Evolutionary conservation across 2,113 vertebrate species (phyloP), one percentile per base, ranked within the genome.

Genomic region (Vulpes lagopus): DNA sequence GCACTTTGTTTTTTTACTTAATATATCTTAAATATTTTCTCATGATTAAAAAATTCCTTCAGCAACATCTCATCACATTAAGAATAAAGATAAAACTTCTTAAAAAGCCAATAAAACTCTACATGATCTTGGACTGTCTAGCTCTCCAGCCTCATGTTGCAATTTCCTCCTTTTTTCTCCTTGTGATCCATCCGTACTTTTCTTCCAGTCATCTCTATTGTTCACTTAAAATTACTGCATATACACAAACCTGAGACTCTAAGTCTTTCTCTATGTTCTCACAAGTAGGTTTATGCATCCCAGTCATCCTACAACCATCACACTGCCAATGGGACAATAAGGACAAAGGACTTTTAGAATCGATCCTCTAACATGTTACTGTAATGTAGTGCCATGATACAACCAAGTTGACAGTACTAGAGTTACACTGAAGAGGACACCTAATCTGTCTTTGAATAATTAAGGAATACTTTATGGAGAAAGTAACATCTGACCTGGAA

Each of bases 11-110:
- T 83, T 71, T 91, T 55, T 16, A 64, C 5, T 49, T 69, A 81
- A 17, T 76, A 16, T 81, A 82, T 60, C 3, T 78, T 94, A 69
- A 62, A 96, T 25, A 84, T 88, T 71, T 76, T 94, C 20, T 91
- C 55, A 76, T 82, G 20, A 57, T 76, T 87, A 91, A 86, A 82
- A 81, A n/a, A 49, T 19, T 74, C 16, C 10, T 71, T 62, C 38
- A 80, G 12, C 30, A 83, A 83, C 14, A 57, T 88, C 23, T 83
- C 19, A 62, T 22, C 78, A 17, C 6, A 38, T 4, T 81, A 69
- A 96, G 94, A 64, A 19, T 32, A 57, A 91, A 71, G 23, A 53
- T 7, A 17, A 91, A 78, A 35, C 27, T 79, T 11, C 55, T 57
- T 73, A 89, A 35, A 57, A 94, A 38, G 2, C 27, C 16, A 27